Percentiles rank a stretch among this genome's conserved stretches.
These are phyloP conservation scores for Lacerta viridis DNA, from an alignment of 2,797 vertebrate genomes.

Conservation along the genomic window DNA sequence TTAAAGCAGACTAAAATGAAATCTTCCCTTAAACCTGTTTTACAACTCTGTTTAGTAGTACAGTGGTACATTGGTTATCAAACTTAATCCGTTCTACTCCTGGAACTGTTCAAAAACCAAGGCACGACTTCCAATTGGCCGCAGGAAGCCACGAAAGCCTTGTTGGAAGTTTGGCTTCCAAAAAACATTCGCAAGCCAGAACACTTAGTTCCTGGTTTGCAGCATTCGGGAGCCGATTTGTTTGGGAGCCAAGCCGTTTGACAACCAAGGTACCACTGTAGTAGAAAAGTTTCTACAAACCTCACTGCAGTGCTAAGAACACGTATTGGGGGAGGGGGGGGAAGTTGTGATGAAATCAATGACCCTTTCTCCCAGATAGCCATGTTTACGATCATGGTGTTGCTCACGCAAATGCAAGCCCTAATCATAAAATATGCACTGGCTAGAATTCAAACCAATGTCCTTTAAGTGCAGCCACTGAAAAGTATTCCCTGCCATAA, in stretches of 20 bases:
- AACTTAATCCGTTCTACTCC: too few species aligned
- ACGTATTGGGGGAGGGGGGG: background rate
- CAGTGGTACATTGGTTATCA: too few species aligned
- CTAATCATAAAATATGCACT: constrained; percentile 11
- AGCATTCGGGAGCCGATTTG: too few species aligned
- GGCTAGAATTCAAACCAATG: constrained; percentile 59
- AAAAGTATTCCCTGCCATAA: constrained; percentile 23
- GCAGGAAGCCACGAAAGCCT: too few species aligned
- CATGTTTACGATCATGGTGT: constrained; percentile 34
- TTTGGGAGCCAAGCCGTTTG: too few species aligned
- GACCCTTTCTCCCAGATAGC: constrained; percentile 30
- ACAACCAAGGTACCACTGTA: too few species aligned
- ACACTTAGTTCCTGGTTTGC: too few species aligned
- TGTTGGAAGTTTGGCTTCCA: too few species aligned
- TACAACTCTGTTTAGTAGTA: background rate
- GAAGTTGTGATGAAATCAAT: background rate
- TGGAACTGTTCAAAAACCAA: too few species aligned
- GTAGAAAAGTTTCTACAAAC: background rate
- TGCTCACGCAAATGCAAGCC: constrained; percentile 44
- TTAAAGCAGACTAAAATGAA: constrained; percentile 51
- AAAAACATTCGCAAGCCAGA: too few species aligned
- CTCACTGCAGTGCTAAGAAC: background rate
- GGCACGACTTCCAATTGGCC: too few species aligned
- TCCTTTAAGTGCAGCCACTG: constrained; percentile 35
- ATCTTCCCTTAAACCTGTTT: constrained; percentile 28